Evolutionary conservation across 2,113 vertebrate species (phyloP).

Genomic region (Puntigrus tetrazona): DNA sequence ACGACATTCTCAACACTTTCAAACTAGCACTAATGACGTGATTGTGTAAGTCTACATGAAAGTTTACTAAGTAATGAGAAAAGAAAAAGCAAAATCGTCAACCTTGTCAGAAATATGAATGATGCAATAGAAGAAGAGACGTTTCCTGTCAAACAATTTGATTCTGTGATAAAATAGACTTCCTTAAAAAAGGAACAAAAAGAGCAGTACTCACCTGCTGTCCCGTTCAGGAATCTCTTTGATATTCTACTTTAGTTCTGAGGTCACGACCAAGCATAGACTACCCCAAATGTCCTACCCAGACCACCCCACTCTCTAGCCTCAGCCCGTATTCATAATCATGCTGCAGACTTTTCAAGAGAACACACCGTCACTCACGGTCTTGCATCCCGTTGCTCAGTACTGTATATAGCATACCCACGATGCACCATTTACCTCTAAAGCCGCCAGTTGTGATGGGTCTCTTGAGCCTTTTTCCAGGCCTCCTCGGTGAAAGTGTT

Average conservation of each 20-base stretch:
- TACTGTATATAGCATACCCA: background rate
- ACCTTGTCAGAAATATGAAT: background rate
- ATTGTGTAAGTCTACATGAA: background rate
- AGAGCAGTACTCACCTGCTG: conserved; percentile 81
- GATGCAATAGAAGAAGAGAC: background rate
- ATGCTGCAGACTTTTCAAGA: conserved; percentile 79
- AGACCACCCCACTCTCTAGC: conserved; percentile 89
- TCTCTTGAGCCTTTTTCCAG: conserved; percentile 86
- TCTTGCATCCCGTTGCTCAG: background rate
- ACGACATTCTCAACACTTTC: background rate
- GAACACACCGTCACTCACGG: background rate
- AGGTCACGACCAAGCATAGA: conserved; percentile 96
- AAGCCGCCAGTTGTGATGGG: conserved; percentile 89
- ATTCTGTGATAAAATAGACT: background rate
- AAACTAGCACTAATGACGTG: background rate
- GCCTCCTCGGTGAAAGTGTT: conserved; percentile 90
- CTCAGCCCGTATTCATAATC: conserved; percentile 98
- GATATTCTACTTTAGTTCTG: too few relatives aligned
- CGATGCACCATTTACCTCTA: conserved; percentile 82
- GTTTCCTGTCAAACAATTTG: background rate
- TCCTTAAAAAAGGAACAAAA: conserved; percentile 40
- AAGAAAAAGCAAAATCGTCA: background rate
- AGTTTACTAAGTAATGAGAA: background rate
- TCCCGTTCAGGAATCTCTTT: conserved; percentile 98
- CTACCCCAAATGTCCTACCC: conserved; percentile 93